phyloP scores from a whole-genome alignment of 2,888 invertebrate species.

The Cyclophora punctaria region DNA sequence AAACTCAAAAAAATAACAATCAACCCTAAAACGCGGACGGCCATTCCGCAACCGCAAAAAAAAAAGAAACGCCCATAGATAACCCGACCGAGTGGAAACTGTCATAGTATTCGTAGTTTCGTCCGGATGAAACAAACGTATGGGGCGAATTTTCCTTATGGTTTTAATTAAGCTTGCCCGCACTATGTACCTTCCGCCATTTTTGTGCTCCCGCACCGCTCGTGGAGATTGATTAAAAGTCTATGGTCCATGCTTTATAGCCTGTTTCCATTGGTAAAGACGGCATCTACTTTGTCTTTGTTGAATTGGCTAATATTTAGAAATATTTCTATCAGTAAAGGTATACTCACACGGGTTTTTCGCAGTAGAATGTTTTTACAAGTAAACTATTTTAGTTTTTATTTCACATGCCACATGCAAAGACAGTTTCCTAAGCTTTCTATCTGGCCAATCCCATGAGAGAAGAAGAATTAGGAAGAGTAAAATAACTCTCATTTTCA shows the following conservation, averaged over 20 bases:
- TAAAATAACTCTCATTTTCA: no score
- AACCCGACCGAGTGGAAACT: constrained; percentile 25
- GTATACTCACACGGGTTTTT: no score
- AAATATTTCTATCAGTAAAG: no score
- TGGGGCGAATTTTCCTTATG: constrained; percentile 71
- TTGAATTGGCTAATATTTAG: no score
- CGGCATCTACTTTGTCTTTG: no score
- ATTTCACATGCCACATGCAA: no score
- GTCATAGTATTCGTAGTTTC: constrained; percentile 41
- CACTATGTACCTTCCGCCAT: constrained; percentile 60
- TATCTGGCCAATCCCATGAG: no score
- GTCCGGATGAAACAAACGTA: constrained; percentile 29
- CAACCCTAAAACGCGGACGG: constrained; percentile 2
- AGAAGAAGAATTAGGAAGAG: no score
- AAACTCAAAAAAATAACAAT: constrained; percentile 1
- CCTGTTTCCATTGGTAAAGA: constrained; percentile 30
- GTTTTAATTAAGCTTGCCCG: constrained; percentile 67
- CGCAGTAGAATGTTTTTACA: no score
- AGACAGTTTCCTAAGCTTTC: no score
- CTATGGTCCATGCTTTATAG: constrained; percentile 73
- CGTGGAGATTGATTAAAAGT: constrained; percentile 75
- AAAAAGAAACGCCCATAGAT: constrained; percentile 34
- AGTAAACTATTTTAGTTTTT: no score
- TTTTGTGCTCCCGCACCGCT: constrained; percentile 69
- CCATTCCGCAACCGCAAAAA: constrained; percentile 29